Evolutionary conservation across 2,113 vertebrate genomes (phyloP).

Genomic region (Ailurus styani): DNA sequence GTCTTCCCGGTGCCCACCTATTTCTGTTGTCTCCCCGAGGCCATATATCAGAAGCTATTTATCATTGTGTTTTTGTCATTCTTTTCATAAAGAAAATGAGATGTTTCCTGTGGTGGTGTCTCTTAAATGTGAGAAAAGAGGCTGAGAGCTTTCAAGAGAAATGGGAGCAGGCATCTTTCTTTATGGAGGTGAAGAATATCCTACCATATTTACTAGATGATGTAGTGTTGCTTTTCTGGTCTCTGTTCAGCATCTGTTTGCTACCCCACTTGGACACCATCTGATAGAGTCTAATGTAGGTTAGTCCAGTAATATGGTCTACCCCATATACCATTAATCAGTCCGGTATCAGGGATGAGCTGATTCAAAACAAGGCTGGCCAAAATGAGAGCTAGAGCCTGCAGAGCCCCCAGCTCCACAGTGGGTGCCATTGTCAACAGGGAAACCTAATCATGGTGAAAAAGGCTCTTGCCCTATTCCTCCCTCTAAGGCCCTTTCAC

Average conservation of each 20-base stretch:
- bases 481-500: not conserved
- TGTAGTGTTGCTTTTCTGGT: rapidly evolving
- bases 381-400: too few relatives aligned
- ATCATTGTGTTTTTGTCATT: not conserved
- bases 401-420: too few relatives aligned
- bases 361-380: not conserved
- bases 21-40: not conserved
- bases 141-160: not conserved
- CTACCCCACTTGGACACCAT: not conserved
- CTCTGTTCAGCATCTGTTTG: not conserved
- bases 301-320: not conserved
- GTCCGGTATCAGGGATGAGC: rapidly evolving
- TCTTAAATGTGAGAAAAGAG: not conserved
- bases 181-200: not conserved
- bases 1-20: not conserved
- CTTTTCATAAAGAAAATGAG: not conserved
- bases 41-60: not conserved
- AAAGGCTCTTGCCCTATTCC: not conserved
- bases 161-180: not conserved
- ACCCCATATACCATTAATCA: rapidly evolving
- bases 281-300: rapidly evolving
- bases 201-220: not conserved
- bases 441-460: not conserved
- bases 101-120: not conserved
- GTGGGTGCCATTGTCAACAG: not conserved